Evolutionary conservation across 2,888 invertebrate species (phyloP).

Genomic region (Ecdyonurus torrentis): DNA sequence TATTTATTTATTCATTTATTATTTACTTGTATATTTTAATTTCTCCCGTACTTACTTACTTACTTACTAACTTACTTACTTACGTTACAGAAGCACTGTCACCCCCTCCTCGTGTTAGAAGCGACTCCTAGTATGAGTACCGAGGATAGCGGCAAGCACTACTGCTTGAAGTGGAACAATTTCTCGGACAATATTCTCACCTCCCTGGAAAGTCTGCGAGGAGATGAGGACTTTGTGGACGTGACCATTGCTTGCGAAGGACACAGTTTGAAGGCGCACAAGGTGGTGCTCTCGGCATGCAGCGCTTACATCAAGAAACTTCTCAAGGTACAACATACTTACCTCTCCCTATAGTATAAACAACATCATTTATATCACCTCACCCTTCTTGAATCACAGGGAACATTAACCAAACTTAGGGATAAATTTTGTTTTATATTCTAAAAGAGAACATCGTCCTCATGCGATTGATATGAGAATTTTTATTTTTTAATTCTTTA

Average conservation of each 20-base stretch:
- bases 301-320: conserved; percentile 20
- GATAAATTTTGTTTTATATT: not conserved
- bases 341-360: no score
- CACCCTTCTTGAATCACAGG: no score
- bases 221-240: conserved; percentile 23
- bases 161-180: conserved; percentile 23
- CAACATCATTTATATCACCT: no score
- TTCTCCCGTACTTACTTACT: no score
- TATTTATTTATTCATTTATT: no score
- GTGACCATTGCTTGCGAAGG: conserved; percentile 24
- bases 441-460: no score
- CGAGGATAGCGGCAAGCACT: conserved; percentile 16
- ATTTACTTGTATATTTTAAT: no score
- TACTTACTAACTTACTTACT: no score
- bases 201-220: conserved; percentile 21
- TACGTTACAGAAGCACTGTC: no score
- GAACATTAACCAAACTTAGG: not conserved
- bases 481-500: not conserved
- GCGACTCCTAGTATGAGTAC: not conserved
- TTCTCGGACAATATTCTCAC: conserved; percentile 22
- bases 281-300: conserved; percentile 24
- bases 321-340: conserved; percentile 17
- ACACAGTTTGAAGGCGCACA: conserved; percentile 23
- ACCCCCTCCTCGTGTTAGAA: not conserved
- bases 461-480: not conserved